Base-by-base conservation (phyloP, 2,888 invertebrate species). In the Ditula angustiorana region DNA sequence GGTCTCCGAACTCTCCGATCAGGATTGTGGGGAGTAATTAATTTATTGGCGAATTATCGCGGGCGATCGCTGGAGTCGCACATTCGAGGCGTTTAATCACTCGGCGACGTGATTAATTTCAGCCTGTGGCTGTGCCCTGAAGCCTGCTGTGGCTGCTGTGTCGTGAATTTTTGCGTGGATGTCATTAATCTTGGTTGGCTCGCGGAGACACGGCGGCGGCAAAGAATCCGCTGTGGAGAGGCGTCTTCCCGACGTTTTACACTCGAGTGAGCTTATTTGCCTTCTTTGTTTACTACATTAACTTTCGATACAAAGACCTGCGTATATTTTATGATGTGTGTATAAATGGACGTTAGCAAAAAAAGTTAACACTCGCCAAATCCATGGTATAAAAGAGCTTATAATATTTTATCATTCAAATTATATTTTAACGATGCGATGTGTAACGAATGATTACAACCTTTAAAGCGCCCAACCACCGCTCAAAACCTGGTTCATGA, bases 1-100 rank as follows among this genome's bases (percentile, higher is more conserved):
- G 50, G 50, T 50, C 41, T n/a, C 50, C 2, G 19, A n/a, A 24
- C 46, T 46, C n/a, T 16, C 26, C 26, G 30, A 41, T 41, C 41
- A 10, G 41, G 41, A 41, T 41, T 41, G 41, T 41, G 41, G 41
- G 41, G 2, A 41, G 50, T 50, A 50, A 30, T 50, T 50, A 50
- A 50, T 50, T 30, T 50, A 50, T 50, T 50, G 50, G 30, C 11
- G 30, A 50, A 41, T 41, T 41, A 41, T 41, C 41, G 41, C 41
- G 2, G 41, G 41, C 16, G 30, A 50, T 30, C 30, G 50, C 50
- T 28, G 50, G 50, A 28, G 49, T 49, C 49, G 49, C 49, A 50
- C 50, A 50, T 28, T 50, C 50, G 30, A 19, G 50, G 50, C 50
- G 30, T 50, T 50, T 30, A 50, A 50, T 50, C 50, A 50, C 23